Base-by-base conservation (phyloP, 2,113 vertebrate species). In the Tetrax tetrax region DNA sequence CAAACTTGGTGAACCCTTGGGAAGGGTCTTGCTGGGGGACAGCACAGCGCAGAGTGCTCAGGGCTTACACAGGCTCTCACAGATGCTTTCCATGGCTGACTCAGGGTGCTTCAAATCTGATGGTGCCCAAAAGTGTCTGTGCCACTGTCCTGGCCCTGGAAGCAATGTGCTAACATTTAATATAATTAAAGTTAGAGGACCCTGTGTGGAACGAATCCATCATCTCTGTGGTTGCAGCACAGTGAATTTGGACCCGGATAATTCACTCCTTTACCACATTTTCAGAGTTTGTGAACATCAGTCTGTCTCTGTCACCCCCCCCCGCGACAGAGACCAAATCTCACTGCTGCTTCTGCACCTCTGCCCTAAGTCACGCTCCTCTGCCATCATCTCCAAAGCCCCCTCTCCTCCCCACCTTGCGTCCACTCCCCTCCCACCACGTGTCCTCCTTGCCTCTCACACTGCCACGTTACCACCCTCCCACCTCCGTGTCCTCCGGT, bases 11-110 rank as follows among this genome's bases (percentile, higher is more conserved):
- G 25, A 50, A n/a, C n/a, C n/a, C n/a, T n/a, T 27, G n/a, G 24
- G 47, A 68, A 71, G 24, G 17, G 5, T 54, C 25, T 83, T 0
- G 1, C 29, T 29, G 35, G 0, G 1, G 22, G 6, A 25, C 1
- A 65, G 24, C 25, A 31, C 6, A 12, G 29, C 4, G 0, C 17
- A 21, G 35, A 24, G 29, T 0, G 4, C 25, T 69, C 43, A 48
- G 28, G 19, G 51, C 29, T 66, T 45, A 66, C 15, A 63, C 0
- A 8, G n/a, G 8, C 5, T 76, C 10, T 50, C 1, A 1, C 12
- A 56, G 23, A 4, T 3, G 16, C 4, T 19, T 80, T 89, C 47
- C 2, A 0, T 72, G 31, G 2, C 18, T 83, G 25, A 2, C 20
- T 84, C 11, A 38, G 29, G 6, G 24, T 64, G 6, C 43, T 21